Percentiles rank a stretch among this genome's conserved stretches.
These are phyloP conservation scores for Leptinotarsa peninsularis DNA, from an alignment of 2,888 invertebrate genomes.

Conservation along the genomic window DNA sequence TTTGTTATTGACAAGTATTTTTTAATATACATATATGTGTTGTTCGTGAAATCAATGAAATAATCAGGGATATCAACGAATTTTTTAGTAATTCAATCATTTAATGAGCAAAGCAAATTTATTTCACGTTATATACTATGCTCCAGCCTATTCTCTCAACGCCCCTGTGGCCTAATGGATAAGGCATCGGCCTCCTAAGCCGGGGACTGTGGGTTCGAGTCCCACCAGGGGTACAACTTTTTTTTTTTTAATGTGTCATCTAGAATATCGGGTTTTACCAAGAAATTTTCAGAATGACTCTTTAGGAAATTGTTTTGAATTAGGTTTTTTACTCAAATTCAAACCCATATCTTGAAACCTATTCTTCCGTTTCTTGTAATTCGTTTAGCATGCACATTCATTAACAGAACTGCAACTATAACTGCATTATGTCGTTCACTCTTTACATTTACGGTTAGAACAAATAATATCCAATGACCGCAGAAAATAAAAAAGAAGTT, in stretches of 20 bases:
- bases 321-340: too few species aligned
- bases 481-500: not conserved
- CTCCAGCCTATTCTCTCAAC: not conserved
- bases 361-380: not conserved
- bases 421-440: not conserved
- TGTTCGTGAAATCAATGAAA: too few species aligned
- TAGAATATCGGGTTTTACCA: too few species aligned
- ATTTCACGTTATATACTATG: too few species aligned
- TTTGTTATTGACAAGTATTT: not conserved
- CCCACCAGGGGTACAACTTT: conserved; percentile 81
- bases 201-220: conserved; percentile 89
- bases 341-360: too few species aligned
- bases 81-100: too few species aligned
- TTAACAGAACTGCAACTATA: too few species aligned
- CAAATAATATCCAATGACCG: not conserved
- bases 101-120: accelerated
- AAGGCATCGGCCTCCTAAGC: conserved; percentile 89
- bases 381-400: too few species aligned
- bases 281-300: too few species aligned
- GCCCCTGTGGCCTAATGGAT: conserved; percentile 89
- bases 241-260: conserved; percentile 20
- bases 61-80: too few species aligned
- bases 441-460: not conserved
- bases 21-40: too few species aligned
- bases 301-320: too few species aligned